phyloP scores from a whole-genome alignment of 2,113 vertebrate genomes.

The Crocuta crocuta region DNA sequence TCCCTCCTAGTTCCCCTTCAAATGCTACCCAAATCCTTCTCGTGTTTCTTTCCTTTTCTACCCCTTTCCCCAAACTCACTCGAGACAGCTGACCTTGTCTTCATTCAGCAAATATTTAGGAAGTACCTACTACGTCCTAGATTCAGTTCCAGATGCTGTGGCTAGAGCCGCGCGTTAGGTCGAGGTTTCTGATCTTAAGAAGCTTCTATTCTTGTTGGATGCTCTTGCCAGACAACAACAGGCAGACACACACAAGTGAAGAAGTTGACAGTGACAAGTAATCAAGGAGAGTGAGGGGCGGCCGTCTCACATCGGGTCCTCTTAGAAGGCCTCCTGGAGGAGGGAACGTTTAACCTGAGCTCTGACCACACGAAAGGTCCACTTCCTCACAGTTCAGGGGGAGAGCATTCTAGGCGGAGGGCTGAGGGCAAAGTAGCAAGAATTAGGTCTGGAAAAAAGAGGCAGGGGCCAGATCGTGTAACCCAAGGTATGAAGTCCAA shows the following conservation, averaged over 20 bases:
- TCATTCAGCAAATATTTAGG: background rate
- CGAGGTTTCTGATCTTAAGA: background rate
- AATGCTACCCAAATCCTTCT: no score
- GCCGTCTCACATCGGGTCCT: no score
- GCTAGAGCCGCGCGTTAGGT: background rate
- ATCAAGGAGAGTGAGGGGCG: background rate
- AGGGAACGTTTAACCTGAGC: background rate
- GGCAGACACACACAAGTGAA: background rate
- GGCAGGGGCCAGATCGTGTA: background rate
- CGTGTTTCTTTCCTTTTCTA: no score
- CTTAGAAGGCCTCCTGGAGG: background rate
- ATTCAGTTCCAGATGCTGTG: background rate
- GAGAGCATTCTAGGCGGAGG: rapidly evolving
- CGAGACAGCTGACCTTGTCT: background rate
- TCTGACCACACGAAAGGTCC: background rate
- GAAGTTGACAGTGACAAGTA: background rate
- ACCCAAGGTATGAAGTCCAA: background rate
- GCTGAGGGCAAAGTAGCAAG: background rate
- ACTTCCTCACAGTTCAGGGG: background rate
- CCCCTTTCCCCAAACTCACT: background rate
- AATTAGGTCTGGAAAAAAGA: background rate
- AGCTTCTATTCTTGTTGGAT: background rate
- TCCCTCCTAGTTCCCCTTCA: background rate
- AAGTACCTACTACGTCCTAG: background rate
- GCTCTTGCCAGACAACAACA: background rate